Base-by-base conservation (phyloP, 2,113 vertebrate species). In the Herpailurus yagouaroundi region DNA sequence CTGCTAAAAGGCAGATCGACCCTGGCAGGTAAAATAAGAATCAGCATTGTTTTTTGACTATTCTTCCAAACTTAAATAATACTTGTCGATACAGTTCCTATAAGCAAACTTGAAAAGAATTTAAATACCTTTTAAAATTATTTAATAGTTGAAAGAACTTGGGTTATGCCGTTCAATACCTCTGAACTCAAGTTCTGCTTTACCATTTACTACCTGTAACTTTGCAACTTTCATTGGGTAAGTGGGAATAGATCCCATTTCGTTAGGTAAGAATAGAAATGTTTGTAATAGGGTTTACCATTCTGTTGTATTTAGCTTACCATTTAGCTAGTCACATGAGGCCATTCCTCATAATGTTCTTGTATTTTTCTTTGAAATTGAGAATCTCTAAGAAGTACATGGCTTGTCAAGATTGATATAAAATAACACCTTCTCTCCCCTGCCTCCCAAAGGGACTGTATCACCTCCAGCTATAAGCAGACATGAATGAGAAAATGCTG, bases 331-430 rank as follows among this genome's bases (percentile, higher is more conserved):
- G 81, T 25, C 92, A 38, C 15, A 41, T 2, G 38, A 89, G 31
- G 66, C 10, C 83, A 19, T 86, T 95, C 68, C 21, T 83, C 14
- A 31, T 19, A 25, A 16, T 9, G 2, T 29, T 13, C 6, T 66
- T 90, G 89, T 63, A 36, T 81, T 83, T 96, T 82, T 19, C 13
- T 63, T 86, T 89, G n/a, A 86, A 90, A 83, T 36, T 81, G 33
- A 94, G 38, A 89, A 27, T 92, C 3, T 48, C 23, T 94, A 23
- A 29, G 82, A 85, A 84, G 16, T 33, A 21, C 29, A 45, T 36
- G 21, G 5, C 36, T 81, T 87, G 5, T 52, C 19, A 91, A 93
- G 7, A 36, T 80, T 9, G 11, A 89, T 36, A 93, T 21, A 92
- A 71, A 60, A 68, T 73, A 93, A 19, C 0, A 4, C 19, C 50